Evolutionary conservation across 1,140 invertebrate genomes (phyloP), one percentile per base, ranked within the genome.

Genomic region (Micrasema minimum): DNA sequence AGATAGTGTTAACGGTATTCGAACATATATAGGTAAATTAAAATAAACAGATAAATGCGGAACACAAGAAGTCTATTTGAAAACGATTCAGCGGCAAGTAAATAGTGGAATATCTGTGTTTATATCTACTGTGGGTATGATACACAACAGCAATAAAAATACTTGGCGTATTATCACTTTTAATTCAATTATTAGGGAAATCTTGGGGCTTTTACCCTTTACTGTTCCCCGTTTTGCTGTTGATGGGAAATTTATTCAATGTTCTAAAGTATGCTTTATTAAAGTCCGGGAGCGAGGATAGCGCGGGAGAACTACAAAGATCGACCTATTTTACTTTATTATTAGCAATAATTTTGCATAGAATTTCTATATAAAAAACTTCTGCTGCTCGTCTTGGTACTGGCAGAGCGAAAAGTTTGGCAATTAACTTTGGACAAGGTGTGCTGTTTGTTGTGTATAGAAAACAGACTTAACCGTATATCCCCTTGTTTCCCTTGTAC

Each of bases 291-390:
- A n/a, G n/a, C n/a, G n/a, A n/a, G n/a, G n/a, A n/a, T n/a, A n/a
- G n/a, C 66, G 66, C 51, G 23, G 22, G 11, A 9, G 43, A 50
- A 43, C 50, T 55, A 55, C 20, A 18, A 70, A 71, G 71, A 74
- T 70, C 67, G 68, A 74, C 72, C 72, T 74, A 67, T 74, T 74
- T 64, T 69, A 66, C 72, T 74, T 74, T 74, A 74, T 74, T 74
- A 74, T 74, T 74, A 74, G 72, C 72, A 74, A 74, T 74, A 74
- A 70, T 68, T 74, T 74, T 70, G 72, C 72, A 74, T 74, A 74
- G 72, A 74, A 74, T 74, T 74, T 62, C 41, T 74, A 74, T n/a
- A n/a, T 74, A 74, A 74, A 74, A 74, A 74, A 71, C 64, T 74
- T 74, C 62, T 71, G 72, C 61, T 67, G 72, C 72, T 48, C 48